Evolutionary conservation across 2,888 invertebrate genomes (phyloP).

Genomic region (Apamea sordens): DNA sequence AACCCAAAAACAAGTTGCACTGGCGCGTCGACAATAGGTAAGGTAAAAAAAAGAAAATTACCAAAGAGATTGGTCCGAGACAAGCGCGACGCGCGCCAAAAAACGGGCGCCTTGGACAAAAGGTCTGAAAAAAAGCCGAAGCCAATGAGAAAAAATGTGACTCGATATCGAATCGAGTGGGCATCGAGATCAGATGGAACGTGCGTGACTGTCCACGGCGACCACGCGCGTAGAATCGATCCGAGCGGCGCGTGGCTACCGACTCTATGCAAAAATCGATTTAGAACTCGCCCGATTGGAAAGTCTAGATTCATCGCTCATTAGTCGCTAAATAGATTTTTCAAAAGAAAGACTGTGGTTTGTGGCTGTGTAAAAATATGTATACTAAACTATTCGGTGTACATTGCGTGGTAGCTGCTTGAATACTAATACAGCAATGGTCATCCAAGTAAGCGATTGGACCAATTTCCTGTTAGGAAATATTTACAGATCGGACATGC

Average conservation of each 20-base stretch:
- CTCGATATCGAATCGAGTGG: constrained; percentile 83
- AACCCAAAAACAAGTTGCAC: constrained; percentile 78
- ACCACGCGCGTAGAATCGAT: constrained; percentile 79
- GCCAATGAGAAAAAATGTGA: constrained; percentile 76
- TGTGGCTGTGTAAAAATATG: constrained; percentile 16
- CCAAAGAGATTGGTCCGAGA: constrained; percentile 79
- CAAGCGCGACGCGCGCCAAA: constrained; percentile 80
- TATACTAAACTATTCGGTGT: background rate
- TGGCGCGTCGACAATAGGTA: constrained; percentile 78
- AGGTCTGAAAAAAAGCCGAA: constrained; percentile 70
- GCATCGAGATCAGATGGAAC: constrained; percentile 75
- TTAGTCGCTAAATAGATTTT: constrained; percentile 48
- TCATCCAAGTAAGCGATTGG: background rate
- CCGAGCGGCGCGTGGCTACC: constrained; percentile 75
- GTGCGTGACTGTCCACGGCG: constrained; percentile 82
- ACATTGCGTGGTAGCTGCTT: constrained; percentile 9
- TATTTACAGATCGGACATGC: constrained; percentile 13
- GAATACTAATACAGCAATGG: background rate
- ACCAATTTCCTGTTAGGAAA: constrained; percentile 37
- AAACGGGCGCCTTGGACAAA: constrained; percentile 77
- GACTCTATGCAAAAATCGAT: constrained; percentile 82
- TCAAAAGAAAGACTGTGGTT: background rate
- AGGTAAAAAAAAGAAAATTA: constrained; percentile 76
- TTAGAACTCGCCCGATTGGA: constrained; percentile 67
- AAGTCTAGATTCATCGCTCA: constrained; percentile 64